phyloP scores from a whole-genome alignment of 2,797 vertebrate genomes.

The Phataginus tetradactyla region DNA sequence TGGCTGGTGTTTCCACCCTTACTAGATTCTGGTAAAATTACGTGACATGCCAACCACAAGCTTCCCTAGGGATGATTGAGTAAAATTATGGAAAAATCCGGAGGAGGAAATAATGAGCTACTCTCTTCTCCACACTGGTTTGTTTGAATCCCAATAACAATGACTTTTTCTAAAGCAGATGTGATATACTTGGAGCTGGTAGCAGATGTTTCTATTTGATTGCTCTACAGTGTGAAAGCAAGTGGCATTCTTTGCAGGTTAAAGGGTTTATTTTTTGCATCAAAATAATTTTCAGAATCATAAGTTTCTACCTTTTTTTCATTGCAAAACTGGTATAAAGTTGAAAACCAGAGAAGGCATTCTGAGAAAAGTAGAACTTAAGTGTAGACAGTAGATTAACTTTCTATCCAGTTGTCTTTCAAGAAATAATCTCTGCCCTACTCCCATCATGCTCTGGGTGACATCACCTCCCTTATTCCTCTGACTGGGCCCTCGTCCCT shows the following conservation, averaged over 20 bases:
- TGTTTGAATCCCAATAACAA: background rate
- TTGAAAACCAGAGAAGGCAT: background rate
- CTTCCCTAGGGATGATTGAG: conserved; percentile 25
- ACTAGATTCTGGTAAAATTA: conserved; percentile 15
- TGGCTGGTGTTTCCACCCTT: background rate
- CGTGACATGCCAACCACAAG: background rate
- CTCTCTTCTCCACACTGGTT: background rate
- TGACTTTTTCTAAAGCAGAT: background rate
- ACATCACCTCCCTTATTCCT: background rate
- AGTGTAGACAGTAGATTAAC: background rate
- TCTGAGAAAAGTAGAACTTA: conserved; percentile 38
- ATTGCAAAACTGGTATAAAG: background rate
- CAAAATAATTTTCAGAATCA: conserved; percentile 60
- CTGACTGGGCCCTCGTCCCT: background rate
- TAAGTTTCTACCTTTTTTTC: background rate
- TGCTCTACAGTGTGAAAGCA: conserved; percentile 11
- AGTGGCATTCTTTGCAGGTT: background rate
- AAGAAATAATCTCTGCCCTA: background rate
- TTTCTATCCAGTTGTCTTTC: background rate
- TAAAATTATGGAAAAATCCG: conserved; percentile 51
- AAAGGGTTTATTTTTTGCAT: conserved; percentile 62
- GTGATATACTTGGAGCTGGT: background rate
- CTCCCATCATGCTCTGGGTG: background rate
- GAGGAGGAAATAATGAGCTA: background rate
- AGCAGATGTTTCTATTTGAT: background rate